Base-by-base conservation (phyloP, 2,888 invertebrate genomes). In the Apantesis nais region DNA sequence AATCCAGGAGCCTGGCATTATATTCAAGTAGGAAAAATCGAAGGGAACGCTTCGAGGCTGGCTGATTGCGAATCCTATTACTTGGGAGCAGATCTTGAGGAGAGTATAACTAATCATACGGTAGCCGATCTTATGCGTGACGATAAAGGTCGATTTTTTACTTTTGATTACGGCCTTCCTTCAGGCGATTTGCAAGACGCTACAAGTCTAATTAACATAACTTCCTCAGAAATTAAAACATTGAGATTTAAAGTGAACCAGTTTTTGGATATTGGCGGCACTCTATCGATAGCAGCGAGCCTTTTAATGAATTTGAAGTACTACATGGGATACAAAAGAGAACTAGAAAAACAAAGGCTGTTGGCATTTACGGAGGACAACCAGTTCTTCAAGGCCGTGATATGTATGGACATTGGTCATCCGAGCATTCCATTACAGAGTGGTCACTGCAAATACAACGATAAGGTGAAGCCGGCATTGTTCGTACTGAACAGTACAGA, bases 231-330 rank as follows among this genome's bases (percentile, higher is more conserved):
- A 79, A 95, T 97, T 41, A 96, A 96, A 61, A 95, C 97, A 0
- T 93, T 98, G 67, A 96, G 96, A 75, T 98, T 98, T 85, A 95
- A 96, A 70, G 93, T 98, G 19, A 96, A 96, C 55, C 96, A 97
- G 71, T 96, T 97, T 37, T 93, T 94, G 63, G 98, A 98, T 84
- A 96, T 97, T 48, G 98, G 98, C 0, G 98, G 98, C 0, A 98
- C 97, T 3, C 86, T 98, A 31, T 96, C 96, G 0, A 95, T 98
- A 77, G 97, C 97, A 67, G 92, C 97, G 0, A 97, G 97, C 67
- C 93, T 98, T 85, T 95, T 97, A 80, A 96, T 96, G 88, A 96
- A 94, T 79, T 81, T 94, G 78, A 96, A 94, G 74, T 93, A 93
- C 80, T 95, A 94, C 72, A 93, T 93, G 92, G 95, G 95, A 67